These are phyloP conservation scores for Leptinotarsa tumamoca DNA, from an alignment of 2,888 invertebrate species.

Conservation along the genomic window DNA sequence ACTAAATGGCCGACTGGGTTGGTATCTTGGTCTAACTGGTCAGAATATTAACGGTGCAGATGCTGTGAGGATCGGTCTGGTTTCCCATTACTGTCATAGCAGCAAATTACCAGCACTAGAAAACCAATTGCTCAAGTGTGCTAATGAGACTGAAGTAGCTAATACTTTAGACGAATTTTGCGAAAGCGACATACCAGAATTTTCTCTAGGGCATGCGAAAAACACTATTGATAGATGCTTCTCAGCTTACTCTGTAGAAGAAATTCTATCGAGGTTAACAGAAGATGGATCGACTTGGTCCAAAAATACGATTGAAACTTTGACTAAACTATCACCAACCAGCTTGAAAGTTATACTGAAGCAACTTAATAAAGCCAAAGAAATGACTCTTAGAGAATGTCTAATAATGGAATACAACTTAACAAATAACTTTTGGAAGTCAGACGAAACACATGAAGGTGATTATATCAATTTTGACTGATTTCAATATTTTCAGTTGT, in stretches of 20 bases:
- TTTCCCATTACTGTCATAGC: conserved; percentile 87
- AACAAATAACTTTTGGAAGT: conserved; percentile 73
- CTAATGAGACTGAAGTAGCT: conserved; percentile 68
- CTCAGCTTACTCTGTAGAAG: conserved; percentile 79
- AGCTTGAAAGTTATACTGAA: conserved; percentile 89
- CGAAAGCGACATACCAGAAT: conserved; percentile 69
- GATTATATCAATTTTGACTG: background rate
- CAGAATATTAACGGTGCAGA: conserved; percentile 78
- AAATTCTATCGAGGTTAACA: conserved; percentile 80
- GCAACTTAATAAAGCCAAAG: conserved; percentile 81
- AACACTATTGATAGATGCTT: conserved; percentile 86
- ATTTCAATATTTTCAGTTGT: background rate
- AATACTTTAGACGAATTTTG: conserved; percentile 73
- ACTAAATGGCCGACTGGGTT: conserved; percentile 85
- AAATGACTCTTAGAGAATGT: conserved; percentile 82
- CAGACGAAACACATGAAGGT: conserved; percentile 89
- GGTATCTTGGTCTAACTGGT: conserved; percentile 89
- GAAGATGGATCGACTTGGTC: conserved; percentile 89
- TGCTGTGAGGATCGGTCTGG: conserved; percentile 88
- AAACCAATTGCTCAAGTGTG: conserved; percentile 71
- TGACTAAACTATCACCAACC: conserved; percentile 89
- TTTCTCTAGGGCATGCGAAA: conserved; percentile 76
- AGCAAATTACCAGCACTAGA: conserved; percentile 75
- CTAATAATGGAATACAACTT: conserved; percentile 92
- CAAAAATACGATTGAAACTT: conserved; percentile 74